Evolutionary conservation across 2,797 vertebrate genomes (phyloP).

Genomic region (Gymnodraco acuticeps): DNA sequence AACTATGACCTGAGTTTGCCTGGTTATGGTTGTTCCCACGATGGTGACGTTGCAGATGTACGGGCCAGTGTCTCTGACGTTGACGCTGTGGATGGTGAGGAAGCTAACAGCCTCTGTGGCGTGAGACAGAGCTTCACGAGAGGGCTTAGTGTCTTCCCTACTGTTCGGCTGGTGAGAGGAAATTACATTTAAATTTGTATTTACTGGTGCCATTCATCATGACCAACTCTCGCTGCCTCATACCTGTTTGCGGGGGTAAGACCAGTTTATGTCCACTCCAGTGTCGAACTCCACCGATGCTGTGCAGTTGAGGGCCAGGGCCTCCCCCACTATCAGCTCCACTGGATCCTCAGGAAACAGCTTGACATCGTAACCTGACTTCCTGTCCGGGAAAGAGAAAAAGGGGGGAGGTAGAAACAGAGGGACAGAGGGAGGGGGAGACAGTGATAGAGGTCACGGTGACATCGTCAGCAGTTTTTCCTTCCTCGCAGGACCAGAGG

Average conservation of each 20-base stretch:
- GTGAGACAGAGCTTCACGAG: constrained; percentile 85
- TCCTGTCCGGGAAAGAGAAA: constrained; percentile 82
- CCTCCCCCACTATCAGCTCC: constrained; percentile 91
- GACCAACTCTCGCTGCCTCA: neutral
- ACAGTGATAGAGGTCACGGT: constrained; percentile 69
- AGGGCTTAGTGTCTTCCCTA: constrained; percentile 71
- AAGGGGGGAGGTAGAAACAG: constrained; percentile 24
- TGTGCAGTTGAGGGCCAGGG: constrained; percentile 94
- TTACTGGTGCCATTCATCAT: neutral
- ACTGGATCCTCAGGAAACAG: constrained; percentile 93
- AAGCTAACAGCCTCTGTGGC: constrained; percentile 89
- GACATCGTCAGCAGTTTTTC: constrained; percentile 76
- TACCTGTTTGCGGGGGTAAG: constrained; percentile 94
- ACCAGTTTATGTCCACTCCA: constrained; percentile 91
- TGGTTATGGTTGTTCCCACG: constrained; percentile 76
- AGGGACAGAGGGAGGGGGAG: constrained; percentile 54
- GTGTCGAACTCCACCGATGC: constrained; percentile 92
- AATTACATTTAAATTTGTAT: neutral
- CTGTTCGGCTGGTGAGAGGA: constrained; percentile 81
- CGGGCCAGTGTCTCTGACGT: constrained; percentile 87
- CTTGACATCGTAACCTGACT: constrained; percentile 92
- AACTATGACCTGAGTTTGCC: constrained; percentile 90
- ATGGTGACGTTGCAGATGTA: constrained; percentile 91
- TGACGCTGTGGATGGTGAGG: constrained; percentile 89
- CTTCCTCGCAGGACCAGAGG: constrained; percentile 65